phyloP scores from a whole-genome alignment of 2,797 vertebrate genomes.

The Hypotaenidia philippensis region DNA sequence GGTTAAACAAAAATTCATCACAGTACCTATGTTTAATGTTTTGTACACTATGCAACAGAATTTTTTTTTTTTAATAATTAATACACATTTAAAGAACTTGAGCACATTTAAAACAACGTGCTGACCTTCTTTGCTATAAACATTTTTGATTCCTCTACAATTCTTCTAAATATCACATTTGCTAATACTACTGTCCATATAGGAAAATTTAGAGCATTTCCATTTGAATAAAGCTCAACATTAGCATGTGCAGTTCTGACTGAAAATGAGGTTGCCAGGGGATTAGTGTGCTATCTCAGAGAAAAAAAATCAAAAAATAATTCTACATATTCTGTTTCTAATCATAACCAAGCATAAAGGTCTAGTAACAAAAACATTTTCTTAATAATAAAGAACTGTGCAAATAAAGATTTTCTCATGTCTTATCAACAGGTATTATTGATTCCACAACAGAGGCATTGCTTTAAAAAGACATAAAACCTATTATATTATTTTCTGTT shows the following conservation, averaged over 20 bases:
- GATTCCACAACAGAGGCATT: background rate
- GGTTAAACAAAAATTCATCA: background rate
- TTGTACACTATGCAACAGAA: background rate
- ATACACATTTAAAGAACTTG: background rate
- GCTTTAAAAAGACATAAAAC: background rate
- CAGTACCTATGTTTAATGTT: background rate
- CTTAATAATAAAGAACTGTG: background rate
- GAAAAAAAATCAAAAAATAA: background rate
- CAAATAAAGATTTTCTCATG: background rate
- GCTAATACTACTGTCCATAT: background rate
- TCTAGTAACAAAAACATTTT: background rate
- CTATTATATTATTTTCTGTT: background rate
- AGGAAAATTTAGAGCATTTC: slow-evolving; percentile 25
- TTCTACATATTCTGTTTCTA: background rate
- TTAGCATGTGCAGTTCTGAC: background rate
- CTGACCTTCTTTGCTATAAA: background rate
- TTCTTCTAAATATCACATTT: background rate
- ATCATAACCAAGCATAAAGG: background rate
- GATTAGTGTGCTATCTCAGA: slow-evolving; percentile 9
- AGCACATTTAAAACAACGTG: background rate
- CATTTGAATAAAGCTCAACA: slow-evolving; percentile 32
- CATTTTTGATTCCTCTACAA: background rate
- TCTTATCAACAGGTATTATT: background rate
- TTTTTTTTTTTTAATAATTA: background rate
- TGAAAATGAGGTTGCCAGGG: slow-evolving; percentile 52